A percentile compares a stretch with the other conserved stretches of the same genome.
Conservation (phyloP, 2,113 vertebrate genomes). For the Cyanistes caeruleus region DNA sequence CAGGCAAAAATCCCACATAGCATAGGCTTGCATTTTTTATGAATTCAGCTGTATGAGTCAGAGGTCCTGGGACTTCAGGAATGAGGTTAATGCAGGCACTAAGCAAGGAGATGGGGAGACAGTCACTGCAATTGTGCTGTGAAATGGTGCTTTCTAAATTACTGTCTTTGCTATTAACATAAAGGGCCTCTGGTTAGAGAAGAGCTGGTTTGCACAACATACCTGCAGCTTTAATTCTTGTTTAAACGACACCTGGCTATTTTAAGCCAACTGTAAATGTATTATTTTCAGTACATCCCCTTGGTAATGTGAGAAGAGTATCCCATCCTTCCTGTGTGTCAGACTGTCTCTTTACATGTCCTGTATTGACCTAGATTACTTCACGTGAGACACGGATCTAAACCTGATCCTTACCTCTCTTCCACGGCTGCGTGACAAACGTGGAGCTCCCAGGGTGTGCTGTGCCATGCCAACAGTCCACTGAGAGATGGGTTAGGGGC, state of each 20-base stretch:
- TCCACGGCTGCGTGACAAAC: neutral
- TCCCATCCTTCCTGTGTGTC: neutral
- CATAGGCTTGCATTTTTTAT: conserved; percentile 6
- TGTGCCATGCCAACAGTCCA: neutral
- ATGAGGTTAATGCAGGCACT: conserved; percentile 43
- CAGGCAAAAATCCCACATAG: neutral
- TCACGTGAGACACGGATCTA: neutral
- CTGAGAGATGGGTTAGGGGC: neutral
- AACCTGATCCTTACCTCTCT: neutral
- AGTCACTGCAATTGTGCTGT: neutral
- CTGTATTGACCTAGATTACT: neutral
- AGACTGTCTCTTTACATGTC: neutral
- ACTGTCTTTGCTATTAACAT: neutral
- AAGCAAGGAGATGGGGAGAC: neutral
- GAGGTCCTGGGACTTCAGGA: conserved; percentile 49
- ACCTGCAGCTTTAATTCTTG: neutral
- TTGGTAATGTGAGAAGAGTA: neutral
- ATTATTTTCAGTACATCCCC: neutral
- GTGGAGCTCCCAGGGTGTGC: neutral
- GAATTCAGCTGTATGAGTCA: conserved; percentile 36
- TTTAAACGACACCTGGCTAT: neutral
- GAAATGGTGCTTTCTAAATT: neutral
- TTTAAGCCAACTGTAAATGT: neutral
- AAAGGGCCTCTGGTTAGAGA: neutral
- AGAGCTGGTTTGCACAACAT: neutral